Evolutionary conservation across 1,140 invertebrate genomes (phyloP), one percentile per base, ranked within the genome.

Genomic region (Phthorimaea operculella): DNA sequence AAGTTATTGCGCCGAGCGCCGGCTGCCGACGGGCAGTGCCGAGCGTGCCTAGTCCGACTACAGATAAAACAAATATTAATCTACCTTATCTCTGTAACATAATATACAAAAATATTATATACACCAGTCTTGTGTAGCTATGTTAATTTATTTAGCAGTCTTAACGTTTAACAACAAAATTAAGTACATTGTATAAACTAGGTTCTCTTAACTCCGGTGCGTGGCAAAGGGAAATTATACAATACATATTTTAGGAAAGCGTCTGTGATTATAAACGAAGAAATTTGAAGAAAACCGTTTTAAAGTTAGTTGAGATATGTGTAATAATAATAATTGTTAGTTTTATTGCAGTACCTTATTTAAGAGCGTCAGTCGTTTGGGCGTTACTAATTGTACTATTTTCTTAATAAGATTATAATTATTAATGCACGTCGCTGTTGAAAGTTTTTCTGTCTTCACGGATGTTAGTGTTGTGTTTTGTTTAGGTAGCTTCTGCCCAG

Each of bases 251-350:
- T 82, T 79, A 82, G 76, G 74, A 82, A 84, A 84, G 75, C 79
- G 81, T 84, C 81, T 84, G 81, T 84, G 81, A 84, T 84, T 82
- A 78, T 81, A 78, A 80, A 77, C 67, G 78, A 79, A 72, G 72
- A 78, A 83, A 79, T 74, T 81, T 82, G 73, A 74, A 72, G 74
- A 79, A 75, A 69, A 72, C 74, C 65, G 68, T 79, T 78, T 75
- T 75, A 74, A 72, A 72, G 68, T 76, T 76, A 81, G 73, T 75
- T 66, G 72, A 71, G 55, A 70, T 62, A 68, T 71, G 70, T 76
- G 68, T 75, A 63, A 28, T 66, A 62, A 62, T 74, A 70, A 28
- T 28, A 61, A 68, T 63, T 73, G 69, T 75, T 79, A 76, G 74
- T 72, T 70, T 67, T 68, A 65, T 60, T 65, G 52, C 39, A 62